Percentiles rank a stretch among this genome's conserved stretches.
These are phyloP conservation scores for Conistra vaccinii DNA, from an alignment of 2,888 invertebrate genomes.

Conservation along the genomic window DNA sequence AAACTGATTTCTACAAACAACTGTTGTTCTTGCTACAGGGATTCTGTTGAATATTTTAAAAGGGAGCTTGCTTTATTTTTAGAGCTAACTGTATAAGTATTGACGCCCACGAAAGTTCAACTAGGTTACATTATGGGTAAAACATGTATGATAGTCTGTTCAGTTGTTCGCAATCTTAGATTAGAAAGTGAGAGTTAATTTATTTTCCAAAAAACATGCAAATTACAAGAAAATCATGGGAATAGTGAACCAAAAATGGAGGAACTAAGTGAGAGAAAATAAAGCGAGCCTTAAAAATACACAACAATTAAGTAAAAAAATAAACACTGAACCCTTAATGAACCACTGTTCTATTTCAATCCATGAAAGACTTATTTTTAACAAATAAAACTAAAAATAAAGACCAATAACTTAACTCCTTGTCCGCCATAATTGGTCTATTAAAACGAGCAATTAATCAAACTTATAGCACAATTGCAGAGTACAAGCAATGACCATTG, in stretches of 20 bases:
- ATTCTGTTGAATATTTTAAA: constrained; percentile 63
- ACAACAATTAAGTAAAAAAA: too few relatives aligned
- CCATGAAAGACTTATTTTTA: constrained; percentile 10
- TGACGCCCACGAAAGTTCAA: constrained; percentile 47
- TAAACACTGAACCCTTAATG: too few relatives aligned
- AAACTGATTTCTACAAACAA: constrained; percentile 65
- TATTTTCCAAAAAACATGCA: background rate
- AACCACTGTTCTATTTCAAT: constrained; percentile 25
- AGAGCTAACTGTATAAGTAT: constrained; percentile 54
- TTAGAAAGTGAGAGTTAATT: too few relatives aligned
- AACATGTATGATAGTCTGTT: constrained; percentile 1
- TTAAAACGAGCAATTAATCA: constrained; percentile 81
- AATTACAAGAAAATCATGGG: background rate
- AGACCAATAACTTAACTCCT: constrained; percentile 42
- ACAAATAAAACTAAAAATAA: constrained; percentile 34
- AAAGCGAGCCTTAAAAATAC: background rate
- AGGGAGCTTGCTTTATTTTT: constrained; percentile 63
- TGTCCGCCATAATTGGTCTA: constrained; percentile 74
- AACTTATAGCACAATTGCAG: constrained; percentile 63
- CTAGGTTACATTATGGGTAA: background rate
- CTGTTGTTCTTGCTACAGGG: constrained; percentile 60
- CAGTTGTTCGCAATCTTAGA: background rate
- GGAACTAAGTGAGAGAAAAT: background rate
- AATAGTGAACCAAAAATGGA: too few relatives aligned
- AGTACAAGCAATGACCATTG: constrained; percentile 55